phyloP scores from a whole-genome alignment of 2,797 vertebrate genomes.

The Diceros bicornis region DNA sequence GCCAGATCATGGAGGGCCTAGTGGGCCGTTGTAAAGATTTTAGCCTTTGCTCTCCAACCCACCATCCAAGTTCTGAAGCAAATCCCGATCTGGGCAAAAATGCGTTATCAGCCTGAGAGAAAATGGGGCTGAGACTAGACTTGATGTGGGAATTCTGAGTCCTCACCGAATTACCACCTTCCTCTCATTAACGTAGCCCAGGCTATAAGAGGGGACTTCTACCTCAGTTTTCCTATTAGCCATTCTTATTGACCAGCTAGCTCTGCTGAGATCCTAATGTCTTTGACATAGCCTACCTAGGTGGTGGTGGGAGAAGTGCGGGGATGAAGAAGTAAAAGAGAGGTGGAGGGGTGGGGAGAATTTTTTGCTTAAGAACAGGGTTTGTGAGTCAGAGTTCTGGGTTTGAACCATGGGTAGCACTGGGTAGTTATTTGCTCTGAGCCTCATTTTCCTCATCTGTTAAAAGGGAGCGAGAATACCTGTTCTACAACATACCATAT shows the following conservation, averaged over 20 bases:
- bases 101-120: background rate
- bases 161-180: background rate
- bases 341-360: background rate
- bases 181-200: background rate
- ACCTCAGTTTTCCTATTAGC: background rate
- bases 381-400: background rate
- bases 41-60: background rate
- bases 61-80: background rate
- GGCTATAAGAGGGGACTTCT: background rate
- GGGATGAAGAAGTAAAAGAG: background rate
- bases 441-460: slow-evolving; percentile 14
- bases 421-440: background rate
- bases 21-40: background rate
- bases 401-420: background rate
- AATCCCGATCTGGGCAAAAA: background rate
- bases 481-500: background rate
- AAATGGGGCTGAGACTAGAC: background rate
- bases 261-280: background rate
- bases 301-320: too few relatives aligned
- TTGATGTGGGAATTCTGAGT: background rate
- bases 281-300: background rate
- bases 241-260: background rate
- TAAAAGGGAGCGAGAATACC: background rate
- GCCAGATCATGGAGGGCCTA: background rate
- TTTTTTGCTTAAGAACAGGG: background rate